Evolutionary conservation across 2,113 vertebrate genomes (phyloP).

Genomic region (Syngnathoides biaculeatus): DNA sequence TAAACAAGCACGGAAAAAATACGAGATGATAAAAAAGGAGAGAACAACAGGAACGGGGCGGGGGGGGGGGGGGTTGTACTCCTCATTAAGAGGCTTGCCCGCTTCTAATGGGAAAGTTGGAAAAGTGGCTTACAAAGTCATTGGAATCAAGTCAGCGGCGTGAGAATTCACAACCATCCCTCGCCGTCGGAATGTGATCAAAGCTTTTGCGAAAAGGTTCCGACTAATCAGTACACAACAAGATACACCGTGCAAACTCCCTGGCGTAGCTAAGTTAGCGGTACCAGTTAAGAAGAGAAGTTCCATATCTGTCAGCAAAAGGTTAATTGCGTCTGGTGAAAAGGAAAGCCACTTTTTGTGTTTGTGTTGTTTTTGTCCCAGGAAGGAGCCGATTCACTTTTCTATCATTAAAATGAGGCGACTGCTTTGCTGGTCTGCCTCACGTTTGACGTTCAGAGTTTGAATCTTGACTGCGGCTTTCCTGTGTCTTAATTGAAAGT

Average conservation of each 20-base stretch:
- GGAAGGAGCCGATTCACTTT: too few species aligned
- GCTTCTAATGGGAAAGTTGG: slow-evolving; percentile 1
- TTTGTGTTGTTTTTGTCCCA: not conserved
- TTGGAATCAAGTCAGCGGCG: not conserved
- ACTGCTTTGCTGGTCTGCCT: too few species aligned
- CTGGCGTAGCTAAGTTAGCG: too few species aligned
- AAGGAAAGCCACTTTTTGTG: too few species aligned
- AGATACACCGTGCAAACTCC: not conserved
- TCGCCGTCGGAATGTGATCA: not conserved
- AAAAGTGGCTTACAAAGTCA: not conserved
- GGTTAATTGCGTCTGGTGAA: too few species aligned
- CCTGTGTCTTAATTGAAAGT: too few species aligned
- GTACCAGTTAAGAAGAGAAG: too few species aligned
- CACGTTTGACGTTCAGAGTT: too few species aligned
- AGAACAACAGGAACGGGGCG: not conserved
- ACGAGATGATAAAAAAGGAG: slow-evolving; percentile 17
- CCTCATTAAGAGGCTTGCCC: not conserved
- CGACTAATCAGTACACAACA: slow-evolving; percentile 9
- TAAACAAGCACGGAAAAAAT: slow-evolving; percentile 23
- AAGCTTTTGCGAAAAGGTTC: slow-evolving; percentile 19
- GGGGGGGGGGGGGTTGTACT: not conserved
- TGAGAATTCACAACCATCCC: not conserved
- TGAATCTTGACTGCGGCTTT: too few species aligned
- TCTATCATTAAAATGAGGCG: too few species aligned
- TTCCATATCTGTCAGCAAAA: too few species aligned